Evolutionary conservation across 2,797 vertebrate species (phyloP).

Genomic region (Poecilia velifera): DNA sequence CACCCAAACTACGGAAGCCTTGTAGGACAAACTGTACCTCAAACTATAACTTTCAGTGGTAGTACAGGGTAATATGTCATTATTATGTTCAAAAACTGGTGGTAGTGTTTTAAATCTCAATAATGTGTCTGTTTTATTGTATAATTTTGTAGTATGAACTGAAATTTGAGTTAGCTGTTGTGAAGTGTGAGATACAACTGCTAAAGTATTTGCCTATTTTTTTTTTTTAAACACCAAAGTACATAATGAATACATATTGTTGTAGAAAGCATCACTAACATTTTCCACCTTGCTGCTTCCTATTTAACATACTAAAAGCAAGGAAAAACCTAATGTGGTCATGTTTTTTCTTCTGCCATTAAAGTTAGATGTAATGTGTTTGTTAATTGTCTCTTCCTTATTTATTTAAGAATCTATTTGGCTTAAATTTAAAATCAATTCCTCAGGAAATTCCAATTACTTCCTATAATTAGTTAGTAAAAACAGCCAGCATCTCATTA

Average conservation of each 20-base stretch:
- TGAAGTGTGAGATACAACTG: background rate
- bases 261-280: background rate
- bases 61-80: background rate
- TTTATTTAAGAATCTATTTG: background rate
- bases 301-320: background rate
- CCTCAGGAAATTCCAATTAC: conserved; percentile 1
- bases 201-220: background rate
- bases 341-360: background rate
- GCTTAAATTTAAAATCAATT: background rate
- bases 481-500: background rate
- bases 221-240: background rate
- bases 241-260: background rate
- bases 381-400: background rate
- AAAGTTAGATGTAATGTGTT: background rate
- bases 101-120: background rate
- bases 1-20: no score
- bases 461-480: conserved; percentile 17
- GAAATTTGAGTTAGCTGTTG: background rate
- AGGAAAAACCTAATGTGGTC: background rate
- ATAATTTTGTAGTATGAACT: background rate
- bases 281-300: background rate
- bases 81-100: background rate
- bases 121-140: background rate
- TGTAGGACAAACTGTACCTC: no score
- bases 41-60: no score